These are phyloP conservation scores for Calonectris borealis DNA, from an alignment of 2,113 vertebrate species.

Conservation along the genomic window DNA sequence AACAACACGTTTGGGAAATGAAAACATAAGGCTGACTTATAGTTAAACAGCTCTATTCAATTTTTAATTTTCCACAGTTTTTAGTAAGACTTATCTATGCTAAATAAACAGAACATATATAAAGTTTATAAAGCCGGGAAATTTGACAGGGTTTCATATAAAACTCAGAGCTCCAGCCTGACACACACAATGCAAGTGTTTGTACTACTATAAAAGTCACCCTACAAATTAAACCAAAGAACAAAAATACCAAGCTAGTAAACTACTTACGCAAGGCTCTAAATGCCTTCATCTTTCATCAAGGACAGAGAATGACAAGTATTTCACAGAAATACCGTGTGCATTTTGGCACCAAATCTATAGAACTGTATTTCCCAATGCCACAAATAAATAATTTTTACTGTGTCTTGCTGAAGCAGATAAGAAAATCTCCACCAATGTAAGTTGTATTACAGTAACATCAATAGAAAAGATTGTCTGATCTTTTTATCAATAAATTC, in stretches of 20 bases:
- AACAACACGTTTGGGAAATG: not conserved
- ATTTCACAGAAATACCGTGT: not conserved
- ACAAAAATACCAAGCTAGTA: not conserved
- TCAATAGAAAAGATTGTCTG: not conserved
- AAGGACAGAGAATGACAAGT: not conserved
- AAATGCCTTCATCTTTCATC: not conserved
- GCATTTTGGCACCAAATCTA: not conserved
- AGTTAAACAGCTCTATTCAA: not conserved
- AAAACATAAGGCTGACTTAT: not conserved
- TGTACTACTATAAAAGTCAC: not conserved
- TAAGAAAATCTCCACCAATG: not conserved
- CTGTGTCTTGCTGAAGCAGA: not conserved
- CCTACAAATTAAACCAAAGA: not conserved
- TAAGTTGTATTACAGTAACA: not conserved
- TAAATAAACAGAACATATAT: not conserved
- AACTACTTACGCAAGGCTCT: not conserved
- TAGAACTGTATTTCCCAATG: not conserved
- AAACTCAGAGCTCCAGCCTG: not conserved
- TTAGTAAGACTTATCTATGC: not conserved
- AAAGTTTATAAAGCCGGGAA: not conserved
- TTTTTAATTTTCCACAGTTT: not conserved
- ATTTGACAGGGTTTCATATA: not conserved
- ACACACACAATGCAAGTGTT: not conserved
- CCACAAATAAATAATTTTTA: not conserved
- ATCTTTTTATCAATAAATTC: not conserved